Percentiles rank a stretch among this genome's conserved stretches.
These are phyloP conservation scores for Pedicia rivosa DNA, from an alignment of 2,888 invertebrate genomes.

Conservation along the genomic window DNA sequence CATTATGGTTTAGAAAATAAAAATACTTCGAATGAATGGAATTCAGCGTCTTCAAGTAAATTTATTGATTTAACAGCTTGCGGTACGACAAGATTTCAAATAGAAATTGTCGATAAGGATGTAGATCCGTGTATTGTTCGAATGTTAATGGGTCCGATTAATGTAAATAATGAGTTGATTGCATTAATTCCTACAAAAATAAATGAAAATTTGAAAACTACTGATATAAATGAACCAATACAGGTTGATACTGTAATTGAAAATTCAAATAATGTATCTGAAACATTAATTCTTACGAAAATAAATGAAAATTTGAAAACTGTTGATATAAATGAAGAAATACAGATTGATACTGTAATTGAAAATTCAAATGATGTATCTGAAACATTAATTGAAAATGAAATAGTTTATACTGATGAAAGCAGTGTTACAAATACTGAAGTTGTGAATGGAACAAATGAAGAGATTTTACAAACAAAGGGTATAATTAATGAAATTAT, in stretches of 20 bases:
- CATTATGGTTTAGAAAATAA: constrained; percentile 42
- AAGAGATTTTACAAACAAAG: too few species aligned
- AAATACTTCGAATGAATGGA: constrained; percentile 37
- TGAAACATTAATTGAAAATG: background rate
- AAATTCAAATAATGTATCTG: background rate
- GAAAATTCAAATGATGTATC: background rate
- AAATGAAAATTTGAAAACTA: background rate
- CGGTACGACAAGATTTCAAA: constrained; percentile 36
- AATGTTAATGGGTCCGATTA: constrained; percentile 9
- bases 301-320: background rate
- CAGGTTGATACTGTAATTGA: too few species aligned
- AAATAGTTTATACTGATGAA: background rate
- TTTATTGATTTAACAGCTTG: constrained; percentile 50
- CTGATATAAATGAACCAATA: too few species aligned
- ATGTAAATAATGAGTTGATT: background rate
- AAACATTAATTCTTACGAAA: background rate
- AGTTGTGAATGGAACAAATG: too few species aligned
- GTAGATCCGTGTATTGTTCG: constrained; percentile 18
- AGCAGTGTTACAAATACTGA: too few species aligned
- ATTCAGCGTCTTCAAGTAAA: constrained; percentile 40
- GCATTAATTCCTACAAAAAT: background rate
- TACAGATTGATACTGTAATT: too few species aligned
- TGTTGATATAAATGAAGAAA: too few species aligned
- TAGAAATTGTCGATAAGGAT: constrained; percentile 14
- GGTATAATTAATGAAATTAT: too few species aligned